These are phyloP conservation scores for Sipunculus nudus DNA, from an alignment of 2,888 invertebrate genomes.

Conservation along the genomic window DNA sequence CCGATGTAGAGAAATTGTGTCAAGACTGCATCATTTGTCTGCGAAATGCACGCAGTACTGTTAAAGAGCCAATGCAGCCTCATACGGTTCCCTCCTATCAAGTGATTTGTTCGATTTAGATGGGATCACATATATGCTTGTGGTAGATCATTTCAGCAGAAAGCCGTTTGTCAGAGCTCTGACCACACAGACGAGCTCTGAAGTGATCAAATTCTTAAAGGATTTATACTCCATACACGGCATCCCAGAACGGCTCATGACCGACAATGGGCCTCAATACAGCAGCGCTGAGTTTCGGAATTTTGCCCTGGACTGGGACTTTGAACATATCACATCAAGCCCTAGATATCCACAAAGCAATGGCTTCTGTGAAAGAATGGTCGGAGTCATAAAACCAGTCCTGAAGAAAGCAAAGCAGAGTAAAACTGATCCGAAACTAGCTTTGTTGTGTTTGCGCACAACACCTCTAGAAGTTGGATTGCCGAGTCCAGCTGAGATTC, in stretches of 20 bases:
- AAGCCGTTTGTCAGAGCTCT: not conserved
- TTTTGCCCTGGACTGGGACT: not conserved
- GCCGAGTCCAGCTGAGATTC: constrained; percentile 1
- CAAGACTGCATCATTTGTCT: constrained; percentile 9
- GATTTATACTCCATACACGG: constrained; percentile 4
- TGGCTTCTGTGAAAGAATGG: constrained; percentile 13
- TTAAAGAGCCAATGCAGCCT: constrained; percentile 10
- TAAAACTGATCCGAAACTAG: not conserved
- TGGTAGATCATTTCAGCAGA: constrained; percentile 6
- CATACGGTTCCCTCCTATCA: constrained; percentile 18
- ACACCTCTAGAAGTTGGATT: not conserved
- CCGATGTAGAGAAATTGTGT: constrained; percentile 16
- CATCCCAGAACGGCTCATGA: not conserved
- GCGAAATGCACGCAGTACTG: too few relatives aligned
- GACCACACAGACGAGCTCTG: not conserved
- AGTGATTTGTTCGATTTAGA: constrained; percentile 23
- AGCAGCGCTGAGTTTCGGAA: not conserved
- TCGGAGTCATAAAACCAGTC: not conserved
- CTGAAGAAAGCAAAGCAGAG: not conserved
- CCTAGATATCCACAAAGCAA: constrained; percentile 5
- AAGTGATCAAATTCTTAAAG: not conserved
- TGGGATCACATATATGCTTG: not conserved
- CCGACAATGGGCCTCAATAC: constrained; percentile 10
- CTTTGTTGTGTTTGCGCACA: not conserved
- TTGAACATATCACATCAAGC: constrained; percentile 12